Percentiles rank a stretch among this genome's conserved stretches.
Conservation (phyloP, 2,113 vertebrate genomes). For the Spilogale gracilis region DNA sequence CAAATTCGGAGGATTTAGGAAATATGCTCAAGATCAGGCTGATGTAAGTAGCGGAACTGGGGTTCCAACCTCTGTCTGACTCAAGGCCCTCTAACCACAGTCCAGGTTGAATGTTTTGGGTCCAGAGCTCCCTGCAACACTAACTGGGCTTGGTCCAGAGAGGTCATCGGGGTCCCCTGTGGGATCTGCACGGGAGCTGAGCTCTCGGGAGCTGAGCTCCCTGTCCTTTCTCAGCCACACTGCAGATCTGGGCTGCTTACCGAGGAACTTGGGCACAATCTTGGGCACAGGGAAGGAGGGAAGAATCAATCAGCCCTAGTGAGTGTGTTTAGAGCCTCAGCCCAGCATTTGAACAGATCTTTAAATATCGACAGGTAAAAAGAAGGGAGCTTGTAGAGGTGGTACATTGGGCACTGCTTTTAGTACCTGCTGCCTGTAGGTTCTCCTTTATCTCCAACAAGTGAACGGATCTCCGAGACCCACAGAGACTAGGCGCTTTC, state of each 20-base stretch:
- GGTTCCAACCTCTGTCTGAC: neutral
- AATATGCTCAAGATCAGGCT: neutral
- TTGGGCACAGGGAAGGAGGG: neutral
- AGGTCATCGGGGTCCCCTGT: neutral
- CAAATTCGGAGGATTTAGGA: neutral
- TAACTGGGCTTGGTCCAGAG: neutral
- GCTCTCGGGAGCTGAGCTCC: neutral
- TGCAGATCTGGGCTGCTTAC: neutral
- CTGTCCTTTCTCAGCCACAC: neutral
- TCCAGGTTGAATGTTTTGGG: neutral
- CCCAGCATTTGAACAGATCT: constrained; percentile 9
- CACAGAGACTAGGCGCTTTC: neutral
- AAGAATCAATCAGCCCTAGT: neutral
- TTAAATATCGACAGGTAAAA: constrained; percentile 35
- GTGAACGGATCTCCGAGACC: neutral
- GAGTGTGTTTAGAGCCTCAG: neutral
- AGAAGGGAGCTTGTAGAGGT: neutral
- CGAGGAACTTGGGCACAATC: neutral
- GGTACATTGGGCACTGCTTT: too few relatives aligned
- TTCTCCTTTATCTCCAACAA: constrained; percentile 8
- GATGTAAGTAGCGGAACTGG: neutral
- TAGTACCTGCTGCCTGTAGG: neutral
- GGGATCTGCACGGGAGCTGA: neutral
- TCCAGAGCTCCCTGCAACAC: neutral
- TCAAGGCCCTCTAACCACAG: neutral